phyloP scores from a whole-genome alignment of 2,113 vertebrate species.

The Syrrhaptes paradoxus region DNA sequence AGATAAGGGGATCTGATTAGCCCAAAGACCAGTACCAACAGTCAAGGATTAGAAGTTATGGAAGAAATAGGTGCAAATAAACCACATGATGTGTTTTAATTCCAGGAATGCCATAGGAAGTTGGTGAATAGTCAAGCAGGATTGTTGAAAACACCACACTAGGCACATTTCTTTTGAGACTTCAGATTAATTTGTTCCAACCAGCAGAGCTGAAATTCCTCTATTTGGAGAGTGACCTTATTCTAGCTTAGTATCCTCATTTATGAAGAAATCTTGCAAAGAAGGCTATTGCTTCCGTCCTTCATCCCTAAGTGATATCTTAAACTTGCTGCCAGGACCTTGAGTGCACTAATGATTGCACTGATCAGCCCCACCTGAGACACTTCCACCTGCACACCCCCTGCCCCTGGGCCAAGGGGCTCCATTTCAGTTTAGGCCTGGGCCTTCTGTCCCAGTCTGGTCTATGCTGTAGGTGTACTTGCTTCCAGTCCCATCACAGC shows the following conservation, averaged over 20 bases:
- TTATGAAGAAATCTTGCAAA: not conserved
- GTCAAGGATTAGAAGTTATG: not conserved
- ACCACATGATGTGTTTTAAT: not conserved
- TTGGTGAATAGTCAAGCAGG: not conserved
- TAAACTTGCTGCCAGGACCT: not conserved
- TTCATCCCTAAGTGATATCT: not conserved
- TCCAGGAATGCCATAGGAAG: not conserved
- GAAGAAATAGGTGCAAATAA: not conserved
- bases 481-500: not conserved
- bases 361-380: not conserved
- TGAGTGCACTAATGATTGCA: not conserved
- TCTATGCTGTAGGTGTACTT: not conserved
- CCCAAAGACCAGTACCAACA: not conserved
- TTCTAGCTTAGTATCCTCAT: not conserved
- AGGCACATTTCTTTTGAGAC: not conserved
- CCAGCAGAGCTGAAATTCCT: not conserved
- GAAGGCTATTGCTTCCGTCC: not conserved
- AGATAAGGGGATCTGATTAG: not conserved
- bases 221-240: not conserved
- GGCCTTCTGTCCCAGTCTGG: not conserved
- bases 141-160: not conserved
- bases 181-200: not conserved
- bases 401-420: not conserved
- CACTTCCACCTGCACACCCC: not conserved
- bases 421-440: not conserved